These are phyloP conservation scores for Cyphomyrus discorhynchus DNA, from an alignment of 2,113 vertebrate species.

Conservation along the genomic window DNA sequence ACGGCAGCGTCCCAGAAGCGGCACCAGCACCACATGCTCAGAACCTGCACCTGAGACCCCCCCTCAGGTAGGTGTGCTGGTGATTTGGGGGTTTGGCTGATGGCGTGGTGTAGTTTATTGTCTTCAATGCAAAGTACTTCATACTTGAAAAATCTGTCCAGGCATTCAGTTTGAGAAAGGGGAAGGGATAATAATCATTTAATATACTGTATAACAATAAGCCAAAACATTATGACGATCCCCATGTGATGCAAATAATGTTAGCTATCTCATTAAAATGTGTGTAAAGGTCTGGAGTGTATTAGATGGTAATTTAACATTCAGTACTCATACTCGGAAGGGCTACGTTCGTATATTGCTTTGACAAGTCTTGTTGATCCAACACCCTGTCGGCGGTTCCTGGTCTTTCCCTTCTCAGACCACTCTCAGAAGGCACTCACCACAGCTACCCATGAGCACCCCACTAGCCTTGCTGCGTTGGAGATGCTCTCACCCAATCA, in stretches of 20 bases:
- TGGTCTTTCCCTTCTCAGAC: not conserved
- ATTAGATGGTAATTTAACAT: not conserved
- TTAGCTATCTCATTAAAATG: not conserved
- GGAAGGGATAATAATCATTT: not conserved
- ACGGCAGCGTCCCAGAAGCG: conserved; percentile 26
- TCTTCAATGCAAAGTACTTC: not conserved
- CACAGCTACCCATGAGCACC: not conserved
- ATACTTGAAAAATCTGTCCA: not conserved
- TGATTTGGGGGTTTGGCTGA: not conserved
- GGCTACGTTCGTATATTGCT: not conserved
- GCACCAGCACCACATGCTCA: conserved; percentile 42
- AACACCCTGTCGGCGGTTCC: not conserved
- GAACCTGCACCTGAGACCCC: conserved; percentile 77
- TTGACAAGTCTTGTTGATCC: not conserved
- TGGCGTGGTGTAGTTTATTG: not conserved
- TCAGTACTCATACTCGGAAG: not conserved
- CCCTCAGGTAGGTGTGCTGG: conserved; percentile 57
- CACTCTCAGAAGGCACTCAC: not conserved
- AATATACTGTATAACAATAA: not conserved
- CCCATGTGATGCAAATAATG: not conserved
- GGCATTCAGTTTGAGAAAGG: not conserved
- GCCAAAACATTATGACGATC: not conserved
- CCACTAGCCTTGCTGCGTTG: not conserved
- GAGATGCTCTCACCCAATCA: not conserved
- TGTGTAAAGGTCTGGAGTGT: not conserved